Percentiles rank a stretch among this genome's conserved stretches.
phyloP scores from a whole-genome alignment of 1,140 invertebrate genomes.

The Chrysomallon squamiferum region DNA sequence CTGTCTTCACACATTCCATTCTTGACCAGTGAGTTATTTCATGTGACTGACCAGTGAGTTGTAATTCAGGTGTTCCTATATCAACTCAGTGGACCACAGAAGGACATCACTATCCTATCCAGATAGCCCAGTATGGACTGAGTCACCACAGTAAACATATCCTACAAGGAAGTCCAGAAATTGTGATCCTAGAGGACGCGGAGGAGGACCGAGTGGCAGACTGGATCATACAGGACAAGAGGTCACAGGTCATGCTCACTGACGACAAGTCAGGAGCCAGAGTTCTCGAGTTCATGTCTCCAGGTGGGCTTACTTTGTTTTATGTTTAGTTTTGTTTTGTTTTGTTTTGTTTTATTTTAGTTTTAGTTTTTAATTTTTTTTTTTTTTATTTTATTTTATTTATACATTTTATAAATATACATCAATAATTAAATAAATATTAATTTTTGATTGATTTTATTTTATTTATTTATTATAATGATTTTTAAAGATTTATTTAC shows the following conservation, averaged over 20 bases:
- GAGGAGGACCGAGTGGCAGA: constrained; percentile 58
- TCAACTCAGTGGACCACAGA: constrained; percentile 90
- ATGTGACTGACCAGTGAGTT: neutral
- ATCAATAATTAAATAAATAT: too few species aligned
- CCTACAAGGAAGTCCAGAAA: constrained; percentile 36
- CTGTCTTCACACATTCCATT: too few species aligned
- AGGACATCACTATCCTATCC: constrained; percentile 97
- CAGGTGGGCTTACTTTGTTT: constrained; percentile 37
- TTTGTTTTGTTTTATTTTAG: too few species aligned
- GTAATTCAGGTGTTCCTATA: constrained; percentile 78
- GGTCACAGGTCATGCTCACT: constrained; percentile 25
- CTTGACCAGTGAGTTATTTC: too few species aligned
- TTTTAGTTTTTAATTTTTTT: too few species aligned
- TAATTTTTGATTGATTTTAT: too few species aligned
- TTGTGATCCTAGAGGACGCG: constrained; percentile 70
- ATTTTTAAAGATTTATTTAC: too few species aligned
- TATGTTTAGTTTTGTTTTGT: neutral
- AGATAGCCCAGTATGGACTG: constrained; percentile 97
- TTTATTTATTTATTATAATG: too few species aligned
- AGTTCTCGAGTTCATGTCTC: constrained; percentile 51
- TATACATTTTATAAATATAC: too few species aligned
- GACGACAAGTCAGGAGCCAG: constrained; percentile 27
- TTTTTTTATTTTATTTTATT: too few species aligned
- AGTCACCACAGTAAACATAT: constrained; percentile 95
- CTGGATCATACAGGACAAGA: constrained; percentile 40